A percentile compares a stretch with the other conserved stretches of the same genome.
Evolutionary conservation across 2,888 invertebrate genomes (phyloP).

Genomic region (Dolichopus griseipennis): DNA sequence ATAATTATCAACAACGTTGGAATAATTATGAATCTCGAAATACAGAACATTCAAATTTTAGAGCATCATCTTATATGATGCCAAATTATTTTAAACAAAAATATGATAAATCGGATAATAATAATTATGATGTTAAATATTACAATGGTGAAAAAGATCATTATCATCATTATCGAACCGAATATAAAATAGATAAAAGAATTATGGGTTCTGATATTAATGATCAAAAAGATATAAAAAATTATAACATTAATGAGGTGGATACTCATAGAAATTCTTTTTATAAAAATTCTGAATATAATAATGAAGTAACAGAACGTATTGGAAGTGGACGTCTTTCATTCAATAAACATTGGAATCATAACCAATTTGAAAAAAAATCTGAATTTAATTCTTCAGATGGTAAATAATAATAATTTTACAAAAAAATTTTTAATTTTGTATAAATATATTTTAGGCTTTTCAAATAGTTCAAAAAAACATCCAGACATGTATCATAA

Average conservation of each 20-base stretch:
- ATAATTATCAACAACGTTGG: no score
- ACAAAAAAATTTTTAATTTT: no score
- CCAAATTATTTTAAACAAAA: neutral
- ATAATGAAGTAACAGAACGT: conserved; percentile 45
- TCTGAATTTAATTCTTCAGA: conserved; percentile 7
- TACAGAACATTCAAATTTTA: neutral
- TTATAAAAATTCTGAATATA: neutral
- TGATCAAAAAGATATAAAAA: neutral
- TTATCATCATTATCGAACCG: no score
- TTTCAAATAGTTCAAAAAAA: no score
- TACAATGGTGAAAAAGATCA: no score
- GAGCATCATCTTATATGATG: neutral
- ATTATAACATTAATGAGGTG: neutral
- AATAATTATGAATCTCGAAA: neutral
- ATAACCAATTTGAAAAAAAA: conserved; percentile 24
- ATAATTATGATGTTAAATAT: no score
- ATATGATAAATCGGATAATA: neutral
- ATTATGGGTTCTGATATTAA: neutral
- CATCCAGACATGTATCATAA: neutral
- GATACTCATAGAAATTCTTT: neutral
- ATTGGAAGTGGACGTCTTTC: conserved; percentile 77
- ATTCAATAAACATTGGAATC: conserved; percentile 48
- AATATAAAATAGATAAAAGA: no score
- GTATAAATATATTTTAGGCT: no score
- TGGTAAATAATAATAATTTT: conserved; percentile 14